Conservation (phyloP, 2,797 vertebrate genomes). For the Myotis vivesi region DNA sequence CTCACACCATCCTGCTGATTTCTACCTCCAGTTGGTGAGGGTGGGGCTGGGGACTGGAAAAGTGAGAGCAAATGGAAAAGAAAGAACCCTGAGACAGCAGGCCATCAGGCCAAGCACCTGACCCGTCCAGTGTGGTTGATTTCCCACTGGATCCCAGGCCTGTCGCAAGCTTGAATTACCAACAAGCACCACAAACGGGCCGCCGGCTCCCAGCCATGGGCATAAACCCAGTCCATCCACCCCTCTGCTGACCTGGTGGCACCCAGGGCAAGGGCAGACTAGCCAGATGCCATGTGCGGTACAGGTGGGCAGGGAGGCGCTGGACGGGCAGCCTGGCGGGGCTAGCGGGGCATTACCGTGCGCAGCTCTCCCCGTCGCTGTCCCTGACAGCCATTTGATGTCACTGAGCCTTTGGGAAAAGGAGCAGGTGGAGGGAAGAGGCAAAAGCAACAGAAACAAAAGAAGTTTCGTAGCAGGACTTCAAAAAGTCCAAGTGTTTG, state of each 20-base stretch:
- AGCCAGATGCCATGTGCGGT: neutral
- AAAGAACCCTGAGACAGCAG: neutral
- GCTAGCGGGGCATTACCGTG: neutral
- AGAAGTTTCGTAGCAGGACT: neutral
- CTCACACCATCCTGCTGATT: neutral
- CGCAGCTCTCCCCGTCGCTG: neutral
- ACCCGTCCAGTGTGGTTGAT: too few species aligned
- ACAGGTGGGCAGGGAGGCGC: neutral
- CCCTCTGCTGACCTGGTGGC: neutral
- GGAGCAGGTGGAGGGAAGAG: slow-evolving; percentile 37
- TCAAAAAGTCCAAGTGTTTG: slow-evolving; percentile 62
- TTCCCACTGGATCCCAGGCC: neutral
- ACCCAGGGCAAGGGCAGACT: accelerated
- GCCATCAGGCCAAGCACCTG: neutral
- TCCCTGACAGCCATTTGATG: slow-evolving; percentile 64
- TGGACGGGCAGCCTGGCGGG: neutral
- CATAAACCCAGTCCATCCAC: neutral
- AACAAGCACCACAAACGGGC: neutral
- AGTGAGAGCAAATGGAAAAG: neutral
- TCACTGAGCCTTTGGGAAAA: slow-evolving; percentile 59
- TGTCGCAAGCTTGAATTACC: neutral
- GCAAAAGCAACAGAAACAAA: slow-evolving; percentile 67
- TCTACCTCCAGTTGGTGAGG: neutral
- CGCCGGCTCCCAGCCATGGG: neutral
- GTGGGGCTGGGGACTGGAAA: neutral